These are phyloP conservation scores for Luidia sarsii DNA, from an alignment of 53 echinoderm and acorn worm genomes.

Conservation along the genomic window DNA sequence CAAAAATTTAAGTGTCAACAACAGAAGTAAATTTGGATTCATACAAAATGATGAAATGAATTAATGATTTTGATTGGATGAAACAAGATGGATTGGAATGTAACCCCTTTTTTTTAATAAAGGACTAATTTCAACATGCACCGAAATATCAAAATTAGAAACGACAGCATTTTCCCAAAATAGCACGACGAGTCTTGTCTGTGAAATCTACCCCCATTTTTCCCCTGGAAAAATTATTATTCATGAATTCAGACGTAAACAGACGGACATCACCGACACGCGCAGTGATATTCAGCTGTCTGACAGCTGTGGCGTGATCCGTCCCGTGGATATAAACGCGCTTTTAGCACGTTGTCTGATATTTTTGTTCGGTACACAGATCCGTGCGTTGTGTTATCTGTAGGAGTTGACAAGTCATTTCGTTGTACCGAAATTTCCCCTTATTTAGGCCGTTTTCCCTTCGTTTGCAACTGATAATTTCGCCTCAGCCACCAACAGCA, in stretches of 20 bases:
- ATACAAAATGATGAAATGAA: too few relatives aligned
- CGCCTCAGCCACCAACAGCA: conserved; percentile 43
- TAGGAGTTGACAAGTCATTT: conserved; percentile 63
- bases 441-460: conserved; percentile 56
- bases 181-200: too few relatives aligned
- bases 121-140: too few relatives aligned
- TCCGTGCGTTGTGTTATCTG: conserved; percentile 56
- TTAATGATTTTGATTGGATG: too few relatives aligned
- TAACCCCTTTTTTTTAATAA: too few relatives aligned
- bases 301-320: conserved; percentile 36
- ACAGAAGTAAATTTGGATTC: too few relatives aligned
- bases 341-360: conserved; percentile 45
- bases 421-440: conserved; percentile 55
- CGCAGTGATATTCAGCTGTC: conserved; percentile 38
- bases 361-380: conserved; percentile 60
- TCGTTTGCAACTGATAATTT: conserved; percentile 58
- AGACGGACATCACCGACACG: conserved; percentile 40
- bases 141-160: too few relatives aligned
- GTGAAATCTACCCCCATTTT: too few relatives aligned
- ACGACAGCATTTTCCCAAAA: too few relatives aligned
- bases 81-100: too few relatives aligned
- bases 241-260: conserved; percentile 40
- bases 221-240: conserved; percentile 54
- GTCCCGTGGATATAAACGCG: conserved; percentile 22
- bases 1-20: too few relatives aligned